A percentile compares a stretch with the other conserved stretches of the same genome.
These are phyloP conservation scores for Sminthurides aquaticus DNA, from an alignment of 2,888 invertebrate species.

Conservation along the genomic window DNA sequence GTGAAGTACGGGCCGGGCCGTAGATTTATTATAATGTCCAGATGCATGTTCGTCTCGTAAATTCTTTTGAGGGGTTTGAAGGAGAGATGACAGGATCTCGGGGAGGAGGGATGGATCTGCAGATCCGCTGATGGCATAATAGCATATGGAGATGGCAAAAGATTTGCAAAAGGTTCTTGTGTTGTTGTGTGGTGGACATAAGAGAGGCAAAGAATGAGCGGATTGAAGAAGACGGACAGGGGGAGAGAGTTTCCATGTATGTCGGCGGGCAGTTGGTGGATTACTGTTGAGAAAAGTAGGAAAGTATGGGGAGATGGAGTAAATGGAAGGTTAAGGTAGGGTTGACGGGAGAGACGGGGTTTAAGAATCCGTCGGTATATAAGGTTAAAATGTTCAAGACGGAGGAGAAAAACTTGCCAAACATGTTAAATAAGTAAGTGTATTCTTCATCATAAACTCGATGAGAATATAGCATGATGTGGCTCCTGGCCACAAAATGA, in stretches of 20 bases:
- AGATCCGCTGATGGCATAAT: too few species aligned
- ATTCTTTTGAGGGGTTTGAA: too few species aligned
- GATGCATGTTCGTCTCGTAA: too few species aligned
- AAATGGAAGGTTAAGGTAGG: background rate
- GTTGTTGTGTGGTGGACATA: background rate
- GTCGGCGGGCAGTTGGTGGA: background rate
- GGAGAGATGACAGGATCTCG: too few species aligned
- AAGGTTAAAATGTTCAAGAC: background rate
- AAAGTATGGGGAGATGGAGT: background rate
- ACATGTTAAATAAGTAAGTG: conserved; percentile 9
- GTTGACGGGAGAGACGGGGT: background rate
- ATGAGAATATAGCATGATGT: conserved; percentile 7
- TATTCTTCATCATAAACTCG: background rate
- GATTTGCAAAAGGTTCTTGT: too few species aligned
- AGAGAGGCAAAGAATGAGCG: background rate
- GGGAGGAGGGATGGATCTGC: too few species aligned
- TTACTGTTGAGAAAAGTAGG: background rate
- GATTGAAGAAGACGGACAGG: background rate
- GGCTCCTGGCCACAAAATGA: conserved; percentile 18
- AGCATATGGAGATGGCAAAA: too few species aligned
- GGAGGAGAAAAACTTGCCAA: conserved; percentile 12
- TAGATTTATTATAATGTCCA: too few species aligned
- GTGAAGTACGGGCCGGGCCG: too few species aligned
- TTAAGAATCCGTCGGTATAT: background rate
- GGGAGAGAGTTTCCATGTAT: background rate